Conservation (phyloP, 2,797 vertebrate genomes). For the Acrossocheilus wenchowensis region DNA sequence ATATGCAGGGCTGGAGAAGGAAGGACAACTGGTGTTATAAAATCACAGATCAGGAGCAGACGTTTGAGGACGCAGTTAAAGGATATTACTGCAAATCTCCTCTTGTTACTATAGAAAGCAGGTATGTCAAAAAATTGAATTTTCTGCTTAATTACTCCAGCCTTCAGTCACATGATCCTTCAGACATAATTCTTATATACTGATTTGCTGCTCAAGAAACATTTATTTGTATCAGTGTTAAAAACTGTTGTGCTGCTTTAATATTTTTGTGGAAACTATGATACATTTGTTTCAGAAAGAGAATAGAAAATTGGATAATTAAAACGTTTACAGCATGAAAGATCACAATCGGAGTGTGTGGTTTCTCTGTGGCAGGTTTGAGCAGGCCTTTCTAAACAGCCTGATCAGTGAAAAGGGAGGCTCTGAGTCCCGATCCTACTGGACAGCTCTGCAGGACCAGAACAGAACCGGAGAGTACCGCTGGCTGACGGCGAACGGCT, state of each 20-base stretch:
- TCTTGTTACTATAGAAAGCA: conserved; percentile 88
- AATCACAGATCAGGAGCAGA: conserved; percentile 83
- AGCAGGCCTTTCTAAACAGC: conserved; percentile 93
- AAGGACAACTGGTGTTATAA: conserved; percentile 89
- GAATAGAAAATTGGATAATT: background rate
- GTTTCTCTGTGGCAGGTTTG: conserved; percentile 74
- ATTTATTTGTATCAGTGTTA: background rate
- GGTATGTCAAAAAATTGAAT: conserved; percentile 69
- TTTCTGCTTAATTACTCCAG: background rate
- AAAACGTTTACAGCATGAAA: too few relatives aligned
- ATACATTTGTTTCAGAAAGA: background rate
- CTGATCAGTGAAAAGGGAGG: conserved; percentile 79
- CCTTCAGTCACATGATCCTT: background rate
- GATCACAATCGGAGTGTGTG: background rate
- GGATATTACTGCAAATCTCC: conserved; percentile 90
- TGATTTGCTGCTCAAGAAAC: background rate
- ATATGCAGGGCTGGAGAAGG: conserved; percentile 89
- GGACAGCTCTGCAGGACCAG: conserved; percentile 86
- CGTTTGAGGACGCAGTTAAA: conserved; percentile 80
- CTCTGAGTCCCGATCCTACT: conserved; percentile 81
- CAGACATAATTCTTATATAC: background rate
- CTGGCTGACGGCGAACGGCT: conserved; percentile 78
- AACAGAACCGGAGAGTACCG: conserved; percentile 82
- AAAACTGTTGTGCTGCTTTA: background rate
- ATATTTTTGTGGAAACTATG: background rate